phyloP scores from a whole-genome alignment of 53 echinoderm and acorn worm genomes.

The Antedon mediterranea region DNA sequence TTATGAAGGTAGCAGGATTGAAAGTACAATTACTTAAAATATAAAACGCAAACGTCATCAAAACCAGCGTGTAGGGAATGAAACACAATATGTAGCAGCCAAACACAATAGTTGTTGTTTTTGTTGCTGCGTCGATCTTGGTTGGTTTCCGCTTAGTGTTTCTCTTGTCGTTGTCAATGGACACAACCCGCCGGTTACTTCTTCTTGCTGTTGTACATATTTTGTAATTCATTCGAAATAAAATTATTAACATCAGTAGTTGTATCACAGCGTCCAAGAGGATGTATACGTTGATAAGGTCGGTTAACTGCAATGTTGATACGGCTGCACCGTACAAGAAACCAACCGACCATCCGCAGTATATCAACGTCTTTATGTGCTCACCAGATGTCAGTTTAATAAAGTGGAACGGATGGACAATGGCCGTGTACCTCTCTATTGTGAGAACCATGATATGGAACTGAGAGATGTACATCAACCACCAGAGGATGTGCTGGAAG shows the following conservation, averaged over 20 bases:
- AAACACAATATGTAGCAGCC: background rate
- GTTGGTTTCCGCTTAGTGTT: background rate
- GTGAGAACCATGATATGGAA: background rate
- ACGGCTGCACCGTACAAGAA: background rate
- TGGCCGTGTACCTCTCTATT: background rate
- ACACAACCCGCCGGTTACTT: background rate
- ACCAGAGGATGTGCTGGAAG: background rate
- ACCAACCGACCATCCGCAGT: background rate
- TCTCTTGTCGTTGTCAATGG: background rate
- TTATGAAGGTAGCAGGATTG: too few species aligned
- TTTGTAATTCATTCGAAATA: background rate
- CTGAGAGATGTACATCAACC: background rate
- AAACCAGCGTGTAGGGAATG: background rate
- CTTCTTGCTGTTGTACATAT: background rate
- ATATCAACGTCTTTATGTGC: background rate
- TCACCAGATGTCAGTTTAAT: background rate
- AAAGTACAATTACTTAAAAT: background rate
- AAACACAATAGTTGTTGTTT: background rate
- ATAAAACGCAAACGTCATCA: background rate
- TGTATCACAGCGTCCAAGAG: background rate
- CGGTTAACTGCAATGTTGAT: background rate
- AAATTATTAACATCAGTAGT: background rate
- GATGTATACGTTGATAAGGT: background rate
- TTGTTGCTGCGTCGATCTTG: background rate
- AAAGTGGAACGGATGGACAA: background rate